Base-by-base conservation (phyloP, 2,888 invertebrate species). In the Drosophila limbata region DNA sequence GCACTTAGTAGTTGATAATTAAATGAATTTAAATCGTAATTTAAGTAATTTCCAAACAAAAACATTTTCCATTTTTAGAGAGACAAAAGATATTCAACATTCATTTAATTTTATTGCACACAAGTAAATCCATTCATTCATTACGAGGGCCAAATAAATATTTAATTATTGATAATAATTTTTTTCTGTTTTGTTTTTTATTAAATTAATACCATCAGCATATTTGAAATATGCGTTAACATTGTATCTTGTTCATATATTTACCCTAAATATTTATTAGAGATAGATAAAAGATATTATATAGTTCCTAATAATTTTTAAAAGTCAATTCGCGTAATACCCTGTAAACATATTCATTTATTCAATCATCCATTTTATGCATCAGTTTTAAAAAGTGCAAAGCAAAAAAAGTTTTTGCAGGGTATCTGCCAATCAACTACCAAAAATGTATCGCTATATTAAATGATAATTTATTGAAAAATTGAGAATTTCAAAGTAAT, bases 1-100 rank as follows among this genome's bases (percentile, higher is more conserved):
- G 75, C 75, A 75, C 70, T 48, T 65, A 65, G 60, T 40, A 64
- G 40, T 37, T 61, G 42, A n/a, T 37, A 51, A 65, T 56, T 40
- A 11, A 21, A 56, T 56, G 44, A 56, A 51, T 55, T 40, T 59
- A 42, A 59, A 47, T 55, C 73, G 28, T 31, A 44, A 31, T 47
- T 56, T 42, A 51, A 19, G 25, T 42, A 31, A 21, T 37, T 66
- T 52, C 19, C 6, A 42, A 42, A 52, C 19, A 39, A 21, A n/a
- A 11, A 40, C 17, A 6, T 9, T 15, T 0, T 15, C 4, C 19
- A 44, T 48, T 50, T 19, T 13, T 19, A 13, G 19, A 33, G 50
- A 8, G 50, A 33, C 19, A 48, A 48, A 6, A 48, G 19, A 19
- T 50, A 50, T 50, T 50, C 17, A 50, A 31, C 11, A 56, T 35